Base-by-base conservation (phyloP, 2,797 vertebrate genomes). In the Synanceia verrucosa region DNA sequence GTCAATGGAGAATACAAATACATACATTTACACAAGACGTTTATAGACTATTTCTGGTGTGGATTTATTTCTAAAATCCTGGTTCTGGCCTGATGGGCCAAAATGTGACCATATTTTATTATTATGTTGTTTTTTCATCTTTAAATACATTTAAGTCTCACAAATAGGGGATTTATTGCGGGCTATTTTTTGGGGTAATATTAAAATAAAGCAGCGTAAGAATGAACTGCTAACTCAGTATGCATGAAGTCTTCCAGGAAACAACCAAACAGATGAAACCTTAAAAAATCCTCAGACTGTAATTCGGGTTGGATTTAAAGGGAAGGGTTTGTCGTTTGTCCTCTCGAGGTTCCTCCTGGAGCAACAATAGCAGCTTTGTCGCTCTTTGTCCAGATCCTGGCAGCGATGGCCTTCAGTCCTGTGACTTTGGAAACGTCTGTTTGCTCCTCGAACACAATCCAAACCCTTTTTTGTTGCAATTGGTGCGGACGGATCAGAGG, bases 281-380 rank as follows among this genome's bases (percentile, higher is more conserved):
- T 31, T 18, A 33, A 29, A 28, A 34, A 46, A 23, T 53, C 14
- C 3, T 37, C 3, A 4, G 11, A n/a, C 57, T 62, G 56, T 55
- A 36, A 24, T 34, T 70, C 44, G 2, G 36, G 43, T 39, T 66
- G 48, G 26, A 52, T 31, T 6, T 59, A 29, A 29, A 39, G 8
- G 9, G 63, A 68, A 3, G 11, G 21, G 4, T 77, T 84, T 87
- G 82, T 86, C 60, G 39, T 81, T 88, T 82, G 86, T 88, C 51
- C 41, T 21, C 68, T 82, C 28, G 50, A 66, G 52, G 73, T 86
- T 89, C 71, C 81, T 87, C 63, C 79, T 24, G 33, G 36, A 67
- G 36, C 70, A 87, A 93, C 89, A 93, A 91, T 88, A 65, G 76
- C 41, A 46, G 73, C 89, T 76, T 84, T 92, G 89, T 90, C 12